These are phyloP conservation scores for Danionella dracula DNA, from an alignment of 2,797 vertebrate species.

Conservation along the genomic window DNA sequence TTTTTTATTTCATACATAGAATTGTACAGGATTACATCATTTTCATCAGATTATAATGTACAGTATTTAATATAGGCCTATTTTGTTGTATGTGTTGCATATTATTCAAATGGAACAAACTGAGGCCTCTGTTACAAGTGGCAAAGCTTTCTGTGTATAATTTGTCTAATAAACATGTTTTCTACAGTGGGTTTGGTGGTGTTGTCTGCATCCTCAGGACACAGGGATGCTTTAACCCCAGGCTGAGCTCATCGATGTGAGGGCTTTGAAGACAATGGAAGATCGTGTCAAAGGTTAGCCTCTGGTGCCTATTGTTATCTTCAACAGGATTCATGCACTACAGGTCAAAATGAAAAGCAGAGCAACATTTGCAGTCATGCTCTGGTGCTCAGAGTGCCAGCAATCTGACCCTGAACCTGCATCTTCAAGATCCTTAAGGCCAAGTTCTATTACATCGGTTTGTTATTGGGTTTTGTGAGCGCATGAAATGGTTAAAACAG, in stretches of 20 bases:
- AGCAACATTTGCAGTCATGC: conserved; percentile 30
- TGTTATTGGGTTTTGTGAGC: not conserved
- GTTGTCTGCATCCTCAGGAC: conserved; percentile 44
- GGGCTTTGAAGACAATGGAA: conserved; percentile 24
- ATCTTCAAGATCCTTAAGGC: not conserved
- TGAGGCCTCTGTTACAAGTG: conserved; percentile 99
- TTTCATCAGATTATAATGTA: conserved; percentile 95
- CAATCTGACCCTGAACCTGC: conserved; percentile 27
- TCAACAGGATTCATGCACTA: conserved; percentile 42
- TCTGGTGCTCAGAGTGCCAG: conserved; percentile 27
- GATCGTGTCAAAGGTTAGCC: conserved; percentile 31
- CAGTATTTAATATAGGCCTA: conserved; percentile 99
- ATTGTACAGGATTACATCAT: conserved; percentile 89
- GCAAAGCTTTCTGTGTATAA: conserved; percentile 99
- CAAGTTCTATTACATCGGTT: conserved; percentile 8
- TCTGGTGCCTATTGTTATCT: conserved; percentile 25
- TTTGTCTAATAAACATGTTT: conserved; percentile 99
- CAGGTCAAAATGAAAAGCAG: conserved; percentile 42
- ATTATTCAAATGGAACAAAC: conserved; percentile 98
- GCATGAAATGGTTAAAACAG: not conserved
- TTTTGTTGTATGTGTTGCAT: conserved; percentile 99
- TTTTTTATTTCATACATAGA: conserved; percentile 88
- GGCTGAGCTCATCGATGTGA: not conserved
- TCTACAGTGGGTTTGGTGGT: conserved; percentile 84
- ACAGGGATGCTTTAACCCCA: not conserved